Percentiles rank a stretch among this genome's conserved stretches.
Conservation (phyloP, 2,113 vertebrate genomes). For the Mirza zaza region DNA sequence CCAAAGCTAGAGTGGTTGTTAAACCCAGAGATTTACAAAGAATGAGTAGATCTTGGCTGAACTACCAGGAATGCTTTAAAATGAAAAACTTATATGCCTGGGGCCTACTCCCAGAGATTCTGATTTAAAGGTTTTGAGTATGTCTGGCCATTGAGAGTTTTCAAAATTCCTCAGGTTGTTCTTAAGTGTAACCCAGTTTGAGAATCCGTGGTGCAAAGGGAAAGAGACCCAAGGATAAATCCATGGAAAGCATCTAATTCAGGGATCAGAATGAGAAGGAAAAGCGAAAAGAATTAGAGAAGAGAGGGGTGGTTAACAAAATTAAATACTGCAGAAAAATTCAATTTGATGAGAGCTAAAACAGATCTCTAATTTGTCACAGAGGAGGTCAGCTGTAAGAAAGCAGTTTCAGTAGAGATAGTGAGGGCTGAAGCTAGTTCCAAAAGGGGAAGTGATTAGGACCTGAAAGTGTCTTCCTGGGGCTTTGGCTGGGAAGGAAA, state of each 20-base stretch:
- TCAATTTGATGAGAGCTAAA: not conserved
- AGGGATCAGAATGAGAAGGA: not conserved
- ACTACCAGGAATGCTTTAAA: not conserved
- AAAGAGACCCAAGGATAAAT: not conserved
- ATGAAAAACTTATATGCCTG: not conserved
- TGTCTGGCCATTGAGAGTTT: not conserved
- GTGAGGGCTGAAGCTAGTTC: not conserved
- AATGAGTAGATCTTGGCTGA: not conserved
- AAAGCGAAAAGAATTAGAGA: constrained; percentile 7
- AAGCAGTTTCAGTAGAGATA: not conserved
- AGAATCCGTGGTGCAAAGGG: not conserved
- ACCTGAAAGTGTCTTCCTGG: not conserved
- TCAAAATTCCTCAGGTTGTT: not conserved
- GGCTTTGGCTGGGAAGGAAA: not conserved
- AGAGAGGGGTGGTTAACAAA: not conserved
- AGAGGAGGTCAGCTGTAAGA: not conserved
- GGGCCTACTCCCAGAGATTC: not conserved
- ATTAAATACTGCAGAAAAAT: not conserved
- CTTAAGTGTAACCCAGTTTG: not conserved
- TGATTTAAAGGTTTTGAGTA: not conserved
- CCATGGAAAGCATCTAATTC: not conserved
- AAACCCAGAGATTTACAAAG: not conserved
- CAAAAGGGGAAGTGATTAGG: not conserved
- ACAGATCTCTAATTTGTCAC: not conserved
- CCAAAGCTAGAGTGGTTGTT: not conserved